Evolutionary conservation across 2,797 vertebrate genomes (phyloP), one percentile per base, ranked within the genome.

Genomic region (Podargus strigoides): DNA sequence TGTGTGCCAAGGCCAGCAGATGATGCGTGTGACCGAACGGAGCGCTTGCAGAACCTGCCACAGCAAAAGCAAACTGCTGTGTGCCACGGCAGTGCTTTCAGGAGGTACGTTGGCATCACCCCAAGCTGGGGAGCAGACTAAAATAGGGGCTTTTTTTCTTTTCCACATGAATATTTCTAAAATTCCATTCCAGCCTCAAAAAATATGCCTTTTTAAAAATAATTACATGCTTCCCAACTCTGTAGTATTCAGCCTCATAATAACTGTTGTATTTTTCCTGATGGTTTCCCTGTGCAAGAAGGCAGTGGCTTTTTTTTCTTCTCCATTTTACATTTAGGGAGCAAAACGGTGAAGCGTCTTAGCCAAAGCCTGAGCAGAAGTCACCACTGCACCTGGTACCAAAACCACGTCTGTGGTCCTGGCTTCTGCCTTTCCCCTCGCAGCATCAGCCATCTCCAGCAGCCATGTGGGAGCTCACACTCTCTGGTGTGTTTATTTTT

Each of bases 401-500:
- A 15, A 67, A 66, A 4, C 49, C 39, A 18, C 0, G 0, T 42
- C 66, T 53, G 11, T 28, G 6, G 34, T 67, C 50, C 70, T 8
- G 4, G 30, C 24, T 77, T 28, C 17, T 10, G 67, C 62, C 36
- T 8, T 34, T 64, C 12, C 32, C 47, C 16, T 69, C 0, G 0
- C 22, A 37, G 56, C 46, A 52, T 52, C 53, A 14, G 9, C 18
- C 7, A 0, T 22, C n/a, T 69, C 37, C 32, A 60, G 46, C n/a
- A 73, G 59, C 55, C 55, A 22, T 0, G 1, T 0, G 0, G 17
- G 36, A 1, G 1, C 39, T 62, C 28, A 1, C 2, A 1, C 10
- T 58, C 22, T 62, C 60, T 32, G 1, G 26, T 39, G n/a, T 20
- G 6, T 52, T 84, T 58, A 53, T 32, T 84, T 80, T 67, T 49